Evolutionary conservation across 2,797 vertebrate genomes (phyloP).

Genomic region (Adelosebastes latens): DNA sequence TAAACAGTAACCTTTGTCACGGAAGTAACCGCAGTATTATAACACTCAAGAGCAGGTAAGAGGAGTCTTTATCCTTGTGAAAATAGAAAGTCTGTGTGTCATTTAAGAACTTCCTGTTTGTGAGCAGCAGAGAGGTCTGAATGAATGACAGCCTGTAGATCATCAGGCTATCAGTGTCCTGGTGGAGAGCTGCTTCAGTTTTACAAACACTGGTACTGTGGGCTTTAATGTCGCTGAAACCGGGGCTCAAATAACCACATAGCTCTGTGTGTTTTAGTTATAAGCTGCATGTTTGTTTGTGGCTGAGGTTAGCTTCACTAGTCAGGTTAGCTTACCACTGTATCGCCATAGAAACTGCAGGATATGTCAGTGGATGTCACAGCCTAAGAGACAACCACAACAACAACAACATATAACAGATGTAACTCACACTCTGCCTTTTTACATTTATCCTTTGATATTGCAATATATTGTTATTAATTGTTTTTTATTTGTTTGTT

Average conservation of each 20-base stretch:
- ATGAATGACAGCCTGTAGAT: slow-evolving; percentile 36
- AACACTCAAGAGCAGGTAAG: slow-evolving; percentile 50
- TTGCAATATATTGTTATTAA: too few species aligned
- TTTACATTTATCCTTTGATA: too few species aligned
- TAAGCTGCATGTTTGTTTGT: neutral
- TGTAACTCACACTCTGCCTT: too few species aligned
- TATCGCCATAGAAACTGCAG: too few species aligned
- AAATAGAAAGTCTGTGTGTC: slow-evolving; percentile 2
- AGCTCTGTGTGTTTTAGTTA: neutral
- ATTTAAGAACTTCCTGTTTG: slow-evolving; percentile 42
- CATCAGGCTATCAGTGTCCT: neutral
- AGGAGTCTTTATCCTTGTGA: neutral
- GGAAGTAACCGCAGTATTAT: neutral
- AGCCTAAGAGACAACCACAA: too few species aligned
- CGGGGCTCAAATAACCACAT: neutral
- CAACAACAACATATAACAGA: too few species aligned
- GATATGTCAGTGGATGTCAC: too few species aligned
- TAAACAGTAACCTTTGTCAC: neutral
- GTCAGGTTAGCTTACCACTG: neutral
- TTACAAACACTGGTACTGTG: neutral
- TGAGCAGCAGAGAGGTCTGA: neutral
- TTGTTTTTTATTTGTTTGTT: too few species aligned
- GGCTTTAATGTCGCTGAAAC: neutral
- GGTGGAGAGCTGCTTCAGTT: neutral
- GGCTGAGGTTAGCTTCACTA: neutral